These are phyloP conservation scores for Melipona beecheii DNA, from an alignment of 2,888 invertebrate species.

Conservation along the genomic window DNA sequence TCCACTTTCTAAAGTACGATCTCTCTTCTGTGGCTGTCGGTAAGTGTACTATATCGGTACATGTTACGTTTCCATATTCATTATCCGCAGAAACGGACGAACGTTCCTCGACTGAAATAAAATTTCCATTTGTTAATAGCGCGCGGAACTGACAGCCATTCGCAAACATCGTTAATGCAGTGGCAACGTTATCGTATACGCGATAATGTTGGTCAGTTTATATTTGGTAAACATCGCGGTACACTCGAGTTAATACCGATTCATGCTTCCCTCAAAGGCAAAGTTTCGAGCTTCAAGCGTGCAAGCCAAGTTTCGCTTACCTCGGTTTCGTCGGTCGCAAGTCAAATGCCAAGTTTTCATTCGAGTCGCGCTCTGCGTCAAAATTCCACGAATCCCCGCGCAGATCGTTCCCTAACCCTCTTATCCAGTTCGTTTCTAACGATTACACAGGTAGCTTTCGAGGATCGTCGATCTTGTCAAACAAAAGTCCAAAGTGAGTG, in stretches of 20 bases:
- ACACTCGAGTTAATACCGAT: slow-evolving; percentile 43
- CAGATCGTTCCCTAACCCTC: neutral
- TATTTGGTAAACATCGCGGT: slow-evolving; percentile 46
- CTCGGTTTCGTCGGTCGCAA: slow-evolving; percentile 21
- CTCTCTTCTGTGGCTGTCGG: too few species aligned
- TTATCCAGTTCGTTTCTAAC: neutral
- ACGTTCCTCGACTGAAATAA: neutral
- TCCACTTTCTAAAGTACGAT: too few species aligned
- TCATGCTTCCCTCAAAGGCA: slow-evolving; percentile 38
- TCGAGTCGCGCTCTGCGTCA: slow-evolving; percentile 17
- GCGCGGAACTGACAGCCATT: neutral
- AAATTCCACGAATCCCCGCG: slow-evolving; percentile 13
- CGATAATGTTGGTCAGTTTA: slow-evolving; percentile 36
- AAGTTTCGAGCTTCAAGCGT: slow-evolving; percentile 37
- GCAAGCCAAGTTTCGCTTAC: slow-evolving; percentile 29
- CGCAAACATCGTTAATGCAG: slow-evolving; percentile 9
- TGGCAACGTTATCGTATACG: slow-evolving; percentile 7
- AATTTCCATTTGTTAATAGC: neutral
- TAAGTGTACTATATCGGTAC: too few species aligned
- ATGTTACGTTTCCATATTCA: too few species aligned
- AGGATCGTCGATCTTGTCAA: neutral
- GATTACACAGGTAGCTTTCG: neutral
- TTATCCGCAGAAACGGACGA: too few species aligned
- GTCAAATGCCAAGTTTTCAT: slow-evolving; percentile 51
- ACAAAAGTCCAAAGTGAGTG: neutral